Percentiles rank a stretch among this genome's conserved stretches.
Conservation (phyloP, 2,888 invertebrate genomes). For the Deilephila porcellus region DNA sequence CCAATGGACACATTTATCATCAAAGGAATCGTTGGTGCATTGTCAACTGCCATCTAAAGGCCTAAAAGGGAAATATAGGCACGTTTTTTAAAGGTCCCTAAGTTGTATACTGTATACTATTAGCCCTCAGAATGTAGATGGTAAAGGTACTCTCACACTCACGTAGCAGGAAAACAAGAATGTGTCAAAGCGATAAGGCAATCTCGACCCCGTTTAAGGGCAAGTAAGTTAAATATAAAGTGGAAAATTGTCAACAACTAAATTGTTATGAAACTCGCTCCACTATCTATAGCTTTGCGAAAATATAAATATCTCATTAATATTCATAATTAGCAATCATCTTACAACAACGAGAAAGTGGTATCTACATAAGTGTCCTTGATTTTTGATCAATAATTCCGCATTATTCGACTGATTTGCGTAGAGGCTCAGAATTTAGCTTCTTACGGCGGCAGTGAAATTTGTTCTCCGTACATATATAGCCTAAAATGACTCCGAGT, state of each 20-base stretch:
- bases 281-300: not conserved
- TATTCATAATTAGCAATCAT: slow-evolving; percentile 10
- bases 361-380: not conserved
- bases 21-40: too few relatives aligned
- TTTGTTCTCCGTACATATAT: too few relatives aligned
- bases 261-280: not conserved
- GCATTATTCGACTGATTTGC: not conserved
- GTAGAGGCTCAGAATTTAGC: not conserved
- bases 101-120: not conserved
- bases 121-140: not conserved
- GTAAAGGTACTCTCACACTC: not conserved
- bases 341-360: not conserved
- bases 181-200: slow-evolving; percentile 9
- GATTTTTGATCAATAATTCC: not conserved
- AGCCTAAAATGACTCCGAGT: too few relatives aligned
- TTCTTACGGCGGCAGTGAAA: too few relatives aligned
- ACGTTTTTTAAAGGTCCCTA: too few relatives aligned
- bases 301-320: not conserved
- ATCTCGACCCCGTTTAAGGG: slow-evolving; percentile 14
- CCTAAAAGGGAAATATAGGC: too few relatives aligned
- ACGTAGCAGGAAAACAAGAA: slow-evolving; percentile 10
- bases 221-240: slow-evolving; percentile 8
- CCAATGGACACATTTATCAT: too few relatives aligned
- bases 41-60: too few relatives aligned
- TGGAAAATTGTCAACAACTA: not conserved